Base-by-base conservation (phyloP, 2,888 invertebrate species). In the Chromoteleia sp. region DNA sequence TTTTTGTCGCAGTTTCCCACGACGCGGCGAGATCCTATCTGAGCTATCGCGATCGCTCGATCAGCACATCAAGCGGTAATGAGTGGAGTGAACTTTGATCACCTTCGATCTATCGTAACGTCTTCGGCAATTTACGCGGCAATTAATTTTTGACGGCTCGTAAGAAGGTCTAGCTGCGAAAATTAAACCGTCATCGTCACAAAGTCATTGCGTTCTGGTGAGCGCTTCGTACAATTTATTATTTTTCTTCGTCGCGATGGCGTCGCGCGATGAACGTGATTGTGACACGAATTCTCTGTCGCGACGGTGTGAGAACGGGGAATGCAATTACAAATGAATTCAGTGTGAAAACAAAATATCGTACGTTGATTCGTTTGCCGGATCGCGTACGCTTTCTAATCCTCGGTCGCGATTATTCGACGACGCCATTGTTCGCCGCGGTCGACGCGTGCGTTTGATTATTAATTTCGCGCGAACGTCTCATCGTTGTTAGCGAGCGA, bases 1-100 rank as follows among this genome's bases (percentile, higher is more conserved):
- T 85, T 86, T 84, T 86, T 85, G 79, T 85, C 84, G 87, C 84
- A 85, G 85, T 88, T 90, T 90, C 89, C 88, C 90, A 89, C 89
- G 89, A 86, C 70, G 86, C 86, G 45, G 52, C 48, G 61, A 70
- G 75, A 84, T 83, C 81, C 79, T 71, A 74, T 77, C 82, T 36
- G 25, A 39, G 50, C 63, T 61, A 68, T 81, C 73, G 67, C 76
- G 30, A 81, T 76, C 68, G 48, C 21, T 45, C 54, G 67, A 70
- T 0, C 19, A 61, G 56, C 36, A 59, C 52, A 14, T 12, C 30
- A 15, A 21, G 36, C 58, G 29, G 52, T 75, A 74, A 80, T 33
- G 74, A 74, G 68, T 80, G 17, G 25, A 30, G 48, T 50, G 14
- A 59, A 58, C 50, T 33, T 43, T 14, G 21, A 59, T 76, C 76